Conservation (phyloP, 2,888 invertebrate species). For the Drosophila colorata region DNA sequence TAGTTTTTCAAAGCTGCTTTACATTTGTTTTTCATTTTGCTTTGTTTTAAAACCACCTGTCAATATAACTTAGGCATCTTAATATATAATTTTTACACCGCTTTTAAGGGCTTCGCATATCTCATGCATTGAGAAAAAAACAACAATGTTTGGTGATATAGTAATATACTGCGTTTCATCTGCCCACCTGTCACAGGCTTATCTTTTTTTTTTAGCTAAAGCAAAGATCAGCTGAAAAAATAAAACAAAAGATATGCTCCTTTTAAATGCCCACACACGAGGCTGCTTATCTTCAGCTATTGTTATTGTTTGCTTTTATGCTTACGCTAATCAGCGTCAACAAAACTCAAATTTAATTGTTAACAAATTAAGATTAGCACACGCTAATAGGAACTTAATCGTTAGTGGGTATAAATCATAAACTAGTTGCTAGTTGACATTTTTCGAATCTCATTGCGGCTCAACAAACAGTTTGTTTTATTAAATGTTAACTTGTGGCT, state of each 20-base stretch:
- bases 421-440: not conserved
- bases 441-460: not conserved
- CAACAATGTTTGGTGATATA: not conserved
- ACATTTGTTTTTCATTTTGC: not conserved
- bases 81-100: not conserved
- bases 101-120: not conserved
- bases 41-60: not conserved
- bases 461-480: not conserved
- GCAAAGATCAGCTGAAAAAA: not conserved
- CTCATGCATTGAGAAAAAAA: not conserved
- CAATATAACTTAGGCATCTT: not conserved
- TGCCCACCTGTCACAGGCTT: no score
- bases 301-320: slow-evolving; percentile 1
- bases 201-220: not conserved
- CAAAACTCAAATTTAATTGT: slow-evolving; percentile 20
- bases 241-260: slow-evolving; percentile 1
- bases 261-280: not conserved
- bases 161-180: no score
- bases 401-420: slow-evolving; percentile 7
- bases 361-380: slow-evolving; percentile 24
- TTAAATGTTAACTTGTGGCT: slow-evolving; percentile 15
- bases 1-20: no score
- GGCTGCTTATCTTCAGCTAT: not conserved
- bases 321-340: slow-evolving; percentile 16
- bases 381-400: slow-evolving; percentile 41